Conservation (phyloP, 2,113 vertebrate species). For the Coregonus clupeaformis region DNA sequence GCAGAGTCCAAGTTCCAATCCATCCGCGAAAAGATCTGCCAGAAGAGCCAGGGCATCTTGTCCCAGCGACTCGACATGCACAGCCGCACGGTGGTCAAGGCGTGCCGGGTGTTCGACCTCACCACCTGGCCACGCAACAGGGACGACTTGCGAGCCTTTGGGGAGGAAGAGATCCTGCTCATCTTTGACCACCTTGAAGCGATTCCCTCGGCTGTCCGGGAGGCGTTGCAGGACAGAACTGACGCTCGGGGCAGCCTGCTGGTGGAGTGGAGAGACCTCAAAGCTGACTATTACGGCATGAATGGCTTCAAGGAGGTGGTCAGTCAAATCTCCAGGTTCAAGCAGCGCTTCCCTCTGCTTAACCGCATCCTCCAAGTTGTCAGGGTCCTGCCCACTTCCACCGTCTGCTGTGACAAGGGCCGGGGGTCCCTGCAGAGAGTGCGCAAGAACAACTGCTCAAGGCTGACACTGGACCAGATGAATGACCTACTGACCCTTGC, state of each 20-base stretch:
- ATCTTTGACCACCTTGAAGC: slow-evolving; percentile 87
- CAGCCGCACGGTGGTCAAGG: slow-evolving; percentile 85
- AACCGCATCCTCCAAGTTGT: slow-evolving; percentile 87
- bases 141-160: slow-evolving; percentile 85
- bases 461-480: slow-evolving; percentile 89
- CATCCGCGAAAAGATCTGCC: slow-evolving; percentile 95
- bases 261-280: slow-evolving; percentile 92
- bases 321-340: slow-evolving; percentile 87
- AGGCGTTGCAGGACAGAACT: slow-evolving; percentile 73
- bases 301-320: slow-evolving; percentile 90
- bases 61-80: slow-evolving; percentile 87
- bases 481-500: slow-evolving; percentile 88
- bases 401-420: slow-evolving; percentile 88
- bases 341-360: slow-evolving; percentile 88
- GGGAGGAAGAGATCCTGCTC: slow-evolving; percentile 89
- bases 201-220: slow-evolving; percentile 77
- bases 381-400: slow-evolving; percentile 88
- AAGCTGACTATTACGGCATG: slow-evolving; percentile 89
- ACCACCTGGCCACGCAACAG: slow-evolving; percentile 84
- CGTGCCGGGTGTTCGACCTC: slow-evolving; percentile 89
- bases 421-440: slow-evolving; percentile 84
- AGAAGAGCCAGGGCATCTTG: slow-evolving; percentile 87
- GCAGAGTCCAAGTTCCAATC: slow-evolving; percentile 97
- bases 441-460: slow-evolving; percentile 85
- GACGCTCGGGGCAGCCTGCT: slow-evolving; percentile 80